Evolutionary conservation across 2,113 vertebrate species (phyloP).

Genomic region (Nematolebias whitei): DNA sequence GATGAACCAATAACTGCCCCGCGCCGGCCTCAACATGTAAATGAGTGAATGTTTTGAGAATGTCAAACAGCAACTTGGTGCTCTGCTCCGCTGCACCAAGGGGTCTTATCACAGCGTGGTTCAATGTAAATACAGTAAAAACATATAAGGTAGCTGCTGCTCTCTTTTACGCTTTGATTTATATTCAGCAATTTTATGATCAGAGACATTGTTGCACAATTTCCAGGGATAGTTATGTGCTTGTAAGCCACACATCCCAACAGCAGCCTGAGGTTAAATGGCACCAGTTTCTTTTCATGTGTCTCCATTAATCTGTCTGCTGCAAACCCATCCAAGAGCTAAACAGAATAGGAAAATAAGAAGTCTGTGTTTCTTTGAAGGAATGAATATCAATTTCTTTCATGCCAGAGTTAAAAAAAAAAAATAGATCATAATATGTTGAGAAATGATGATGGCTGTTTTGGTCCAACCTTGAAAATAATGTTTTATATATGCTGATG

Average conservation of each 20-base stretch:
- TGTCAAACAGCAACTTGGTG: background rate
- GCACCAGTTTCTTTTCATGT: conserved; percentile 18
- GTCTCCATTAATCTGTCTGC: conserved; percentile 34
- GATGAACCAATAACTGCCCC: conserved; percentile 23
- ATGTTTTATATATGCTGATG: too few relatives aligned
- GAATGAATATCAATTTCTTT: too few relatives aligned
- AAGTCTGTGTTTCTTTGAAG: too few relatives aligned
- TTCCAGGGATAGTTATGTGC: conserved; percentile 33
- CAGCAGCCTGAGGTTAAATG: conserved; percentile 43
- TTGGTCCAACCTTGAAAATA: too few relatives aligned
- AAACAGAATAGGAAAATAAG: conserved; percentile 37
- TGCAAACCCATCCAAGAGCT: conserved; percentile 20
- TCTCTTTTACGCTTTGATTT: conserved; percentile 18
- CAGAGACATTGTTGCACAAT: conserved; percentile 2
- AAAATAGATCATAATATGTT: too few relatives aligned
- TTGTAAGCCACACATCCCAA: conserved; percentile 30
- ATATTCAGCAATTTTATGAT: conserved; percentile 27
- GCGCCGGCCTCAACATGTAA: conserved; percentile 9
- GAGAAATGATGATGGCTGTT: too few relatives aligned
- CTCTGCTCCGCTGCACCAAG: background rate
- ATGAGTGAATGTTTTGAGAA: conserved; percentile 19
- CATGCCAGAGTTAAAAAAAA: too few relatives aligned
- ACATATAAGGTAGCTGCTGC: background rate
- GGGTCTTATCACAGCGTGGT: background rate
- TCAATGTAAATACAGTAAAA: background rate